phyloP scores from a whole-genome alignment of 2,113 vertebrate genomes.

The Pteruthius melanotis region DNA sequence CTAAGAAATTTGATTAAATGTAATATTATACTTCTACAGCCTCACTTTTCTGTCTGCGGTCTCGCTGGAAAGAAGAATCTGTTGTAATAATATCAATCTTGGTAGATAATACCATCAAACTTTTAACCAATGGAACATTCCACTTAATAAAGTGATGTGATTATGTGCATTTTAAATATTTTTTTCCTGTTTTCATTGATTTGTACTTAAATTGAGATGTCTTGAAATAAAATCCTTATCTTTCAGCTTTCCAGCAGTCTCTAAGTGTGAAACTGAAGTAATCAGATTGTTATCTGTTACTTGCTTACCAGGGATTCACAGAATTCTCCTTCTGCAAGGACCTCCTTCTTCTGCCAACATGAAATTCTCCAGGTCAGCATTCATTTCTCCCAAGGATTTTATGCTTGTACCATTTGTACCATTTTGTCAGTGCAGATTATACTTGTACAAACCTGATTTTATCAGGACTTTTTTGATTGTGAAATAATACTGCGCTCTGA shows the following conservation, averaged over 20 bases:
- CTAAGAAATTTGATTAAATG: conserved; percentile 55
- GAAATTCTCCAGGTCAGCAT: neutral
- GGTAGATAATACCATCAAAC: conserved; percentile 2
- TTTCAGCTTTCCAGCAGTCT: neutral
- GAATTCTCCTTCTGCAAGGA: neutral
- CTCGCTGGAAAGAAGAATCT: conserved; percentile 15
- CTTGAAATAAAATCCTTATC: neutral
- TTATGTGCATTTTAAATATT: neutral
- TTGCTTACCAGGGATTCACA: neutral
- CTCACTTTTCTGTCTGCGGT: neutral
- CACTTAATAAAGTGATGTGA: neutral
- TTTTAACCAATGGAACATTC: conserved; percentile 18
- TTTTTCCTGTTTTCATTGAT: neutral
- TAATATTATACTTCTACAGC: neutral
- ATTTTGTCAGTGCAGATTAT: neutral
- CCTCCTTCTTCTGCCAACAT: neutral
- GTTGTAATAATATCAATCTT: conserved; percentile 15
- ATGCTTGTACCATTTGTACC: neutral
- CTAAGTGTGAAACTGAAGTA: neutral
- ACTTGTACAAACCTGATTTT: neutral
- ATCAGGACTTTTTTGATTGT: neutral
- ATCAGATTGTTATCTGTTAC: neutral
- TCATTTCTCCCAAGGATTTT: neutral
- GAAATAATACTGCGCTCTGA: neutral
- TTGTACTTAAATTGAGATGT: neutral